phyloP scores from a whole-genome alignment of 2,888 invertebrate species.

The Yponomeuta evonymella region DNA sequence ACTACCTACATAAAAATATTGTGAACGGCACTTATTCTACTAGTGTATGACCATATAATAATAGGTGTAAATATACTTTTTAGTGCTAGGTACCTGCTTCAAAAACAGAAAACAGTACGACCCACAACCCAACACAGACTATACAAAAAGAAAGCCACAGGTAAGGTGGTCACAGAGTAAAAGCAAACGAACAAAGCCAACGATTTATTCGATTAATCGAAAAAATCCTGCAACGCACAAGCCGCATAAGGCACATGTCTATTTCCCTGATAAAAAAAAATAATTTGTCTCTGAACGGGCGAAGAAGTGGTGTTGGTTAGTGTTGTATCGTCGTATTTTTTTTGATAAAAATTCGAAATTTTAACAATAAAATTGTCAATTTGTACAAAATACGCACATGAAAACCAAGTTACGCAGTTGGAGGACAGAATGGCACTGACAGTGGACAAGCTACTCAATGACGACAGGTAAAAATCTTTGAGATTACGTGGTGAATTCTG shows the following conservation, averaged over 20 bases:
- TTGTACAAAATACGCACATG: background rate
- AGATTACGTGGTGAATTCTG: slow-evolving; percentile 27
- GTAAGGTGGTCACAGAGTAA: background rate
- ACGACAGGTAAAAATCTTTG: slow-evolving; percentile 54
- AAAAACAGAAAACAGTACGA: no score
- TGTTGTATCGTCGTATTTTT: slow-evolving; percentile 20
- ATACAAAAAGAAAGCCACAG: no score
- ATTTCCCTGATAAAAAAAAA: background rate
- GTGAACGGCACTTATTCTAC: background rate
- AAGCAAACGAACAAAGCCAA: background rate
- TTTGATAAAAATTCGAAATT: slow-evolving; percentile 15
- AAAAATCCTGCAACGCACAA: background rate
- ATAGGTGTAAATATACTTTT: no score
- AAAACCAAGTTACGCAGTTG: background rate
- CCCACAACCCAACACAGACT: no score
- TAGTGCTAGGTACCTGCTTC: no score
- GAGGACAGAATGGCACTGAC: slow-evolving; percentile 50
- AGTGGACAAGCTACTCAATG: slow-evolving; percentile 62
- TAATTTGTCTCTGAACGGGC: background rate
- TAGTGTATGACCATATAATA: no score
- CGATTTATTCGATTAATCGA: background rate
- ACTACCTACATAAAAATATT: background rate
- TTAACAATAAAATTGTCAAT: slow-evolving; percentile 1
- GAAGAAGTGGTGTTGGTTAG: slow-evolving; percentile 10
- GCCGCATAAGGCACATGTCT: background rate